Conservation (phyloP, 2,113 vertebrate genomes). For the Apaloderma vittatum region DNA sequence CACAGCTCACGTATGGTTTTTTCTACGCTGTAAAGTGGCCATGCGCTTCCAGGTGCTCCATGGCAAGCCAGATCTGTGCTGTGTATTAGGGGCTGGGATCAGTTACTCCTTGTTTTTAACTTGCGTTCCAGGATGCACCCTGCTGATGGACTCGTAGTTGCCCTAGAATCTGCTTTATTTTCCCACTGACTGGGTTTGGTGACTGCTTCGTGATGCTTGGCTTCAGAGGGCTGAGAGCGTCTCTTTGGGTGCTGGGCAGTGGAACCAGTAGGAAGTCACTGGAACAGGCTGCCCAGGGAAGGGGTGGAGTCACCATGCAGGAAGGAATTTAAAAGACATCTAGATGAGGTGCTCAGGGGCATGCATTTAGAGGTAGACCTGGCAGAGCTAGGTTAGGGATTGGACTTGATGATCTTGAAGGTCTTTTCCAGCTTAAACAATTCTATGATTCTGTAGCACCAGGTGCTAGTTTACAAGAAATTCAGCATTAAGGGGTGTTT, state of each 20-base stretch:
- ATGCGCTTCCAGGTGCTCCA: accelerated
- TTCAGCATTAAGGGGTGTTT: not conserved
- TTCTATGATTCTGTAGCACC: not conserved
- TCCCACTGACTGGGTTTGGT: not conserved
- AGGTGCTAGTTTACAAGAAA: not conserved
- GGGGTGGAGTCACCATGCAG: no score
- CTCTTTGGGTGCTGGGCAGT: no score
- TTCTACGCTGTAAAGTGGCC: accelerated
- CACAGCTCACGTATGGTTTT: accelerated
- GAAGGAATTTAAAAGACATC: no score
- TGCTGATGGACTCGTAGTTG: not conserved
- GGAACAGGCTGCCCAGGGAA: no score
- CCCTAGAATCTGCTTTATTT: not conserved
- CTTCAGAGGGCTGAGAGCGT: not conserved
- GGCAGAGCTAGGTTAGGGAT: no score
- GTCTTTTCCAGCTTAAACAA: no score
- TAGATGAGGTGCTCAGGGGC: no score
- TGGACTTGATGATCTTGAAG: no score
- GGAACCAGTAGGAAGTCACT: not conserved
- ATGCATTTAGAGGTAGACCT: no score
- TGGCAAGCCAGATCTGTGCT: not conserved
- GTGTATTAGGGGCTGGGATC: not conserved
- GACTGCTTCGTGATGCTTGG: accelerated
- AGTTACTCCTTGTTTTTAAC: accelerated
- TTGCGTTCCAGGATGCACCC: not conserved